These are phyloP conservation scores for Maniola hyperantus DNA, from an alignment of 2,888 invertebrate species.

Conservation along the genomic window DNA sequence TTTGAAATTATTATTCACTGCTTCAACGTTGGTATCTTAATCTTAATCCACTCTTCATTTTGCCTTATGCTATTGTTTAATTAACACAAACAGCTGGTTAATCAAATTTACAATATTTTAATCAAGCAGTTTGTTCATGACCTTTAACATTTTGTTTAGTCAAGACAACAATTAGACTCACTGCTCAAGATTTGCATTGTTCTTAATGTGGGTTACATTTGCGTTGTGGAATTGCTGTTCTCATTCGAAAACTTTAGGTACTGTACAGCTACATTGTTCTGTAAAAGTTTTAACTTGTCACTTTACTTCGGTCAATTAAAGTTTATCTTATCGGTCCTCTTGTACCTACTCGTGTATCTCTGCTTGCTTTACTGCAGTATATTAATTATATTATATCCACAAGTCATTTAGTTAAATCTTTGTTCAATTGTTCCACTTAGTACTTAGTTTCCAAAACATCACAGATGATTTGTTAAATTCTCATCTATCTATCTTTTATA, in stretches of 20 bases:
- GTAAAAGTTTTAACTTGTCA: constrained; percentile 49
- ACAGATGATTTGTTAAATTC: too few relatives aligned
- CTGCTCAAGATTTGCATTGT: constrained; percentile 35
- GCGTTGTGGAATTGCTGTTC: constrained; percentile 36
- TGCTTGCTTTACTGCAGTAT: constrained; percentile 2
- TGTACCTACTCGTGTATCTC: constrained; percentile 16
- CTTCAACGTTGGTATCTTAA: too few relatives aligned
- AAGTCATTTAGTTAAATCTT: not conserved
- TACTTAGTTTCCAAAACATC: not conserved
- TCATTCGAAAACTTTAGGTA: constrained; percentile 36
- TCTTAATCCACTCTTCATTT: not conserved
- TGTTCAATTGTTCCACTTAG: not conserved
- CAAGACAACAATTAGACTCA: constrained; percentile 28
- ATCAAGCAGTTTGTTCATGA: constrained; percentile 21
- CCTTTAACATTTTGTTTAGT: constrained; percentile 23
- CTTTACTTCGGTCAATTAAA: constrained; percentile 44
- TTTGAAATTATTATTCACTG: too few relatives aligned
- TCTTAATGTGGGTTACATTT: constrained; percentile 37
- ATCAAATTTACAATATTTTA: constrained; percentile 6
- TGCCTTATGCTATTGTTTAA: not conserved
- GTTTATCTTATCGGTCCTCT: constrained; percentile 38
- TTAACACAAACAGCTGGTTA: not conserved
- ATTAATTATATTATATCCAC: not conserved
- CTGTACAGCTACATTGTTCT: constrained; percentile 52
- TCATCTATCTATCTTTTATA: not conserved